Base-by-base conservation (phyloP, 2,113 vertebrate species). In the Apeltes quadracus region DNA sequence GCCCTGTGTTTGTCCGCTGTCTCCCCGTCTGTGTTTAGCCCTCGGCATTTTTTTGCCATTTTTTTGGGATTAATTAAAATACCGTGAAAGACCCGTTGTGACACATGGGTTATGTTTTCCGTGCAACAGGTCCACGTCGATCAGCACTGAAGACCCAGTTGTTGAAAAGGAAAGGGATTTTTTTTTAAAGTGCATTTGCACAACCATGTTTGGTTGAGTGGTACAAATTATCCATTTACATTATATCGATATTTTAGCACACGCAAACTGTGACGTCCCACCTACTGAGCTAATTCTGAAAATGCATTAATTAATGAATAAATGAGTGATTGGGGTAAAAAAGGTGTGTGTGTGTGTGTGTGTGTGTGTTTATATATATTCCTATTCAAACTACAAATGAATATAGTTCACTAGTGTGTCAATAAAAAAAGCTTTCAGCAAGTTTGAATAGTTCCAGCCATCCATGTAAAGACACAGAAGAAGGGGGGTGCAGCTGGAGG, bases 191-290 rank as follows among this genome's bases (percentile, higher is more conserved):
- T 53, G 23, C 53, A 39, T 69, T 62, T 61, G 54, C 29, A 10
- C 0, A 1, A 7, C 50, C 20, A 22, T 13, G 18, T 32, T 13
- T 8, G 25, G 51, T 27, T 2, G 8, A 66, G 27, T 43, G n/a
- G 15, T 46, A 0, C 43, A 50, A 51, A 16, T 54, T 0, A 4
- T 64, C 57, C 56, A 54, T 68, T 78, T 74, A 58, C 38, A 43
- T 11, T 14, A 1, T 53, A 74, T 84, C 15, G 77, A 75, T 78
- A 62, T 64, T 81, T 78, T 3, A 81, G 16, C n/a, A 64, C 51
- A 27, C 54, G 48, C 36, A 64, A 32, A 41, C 59, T 44, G 25
- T 57, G 34, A 53, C 5, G 51, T 23, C 14, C 39, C 44, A 18
- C 48, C 38, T 61, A 53, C 11, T 70, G 50, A 77, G 48, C 12